These are phyloP conservation scores for Tinamus major DNA, from an alignment of 2,797 vertebrate species.

Conservation along the genomic window DNA sequence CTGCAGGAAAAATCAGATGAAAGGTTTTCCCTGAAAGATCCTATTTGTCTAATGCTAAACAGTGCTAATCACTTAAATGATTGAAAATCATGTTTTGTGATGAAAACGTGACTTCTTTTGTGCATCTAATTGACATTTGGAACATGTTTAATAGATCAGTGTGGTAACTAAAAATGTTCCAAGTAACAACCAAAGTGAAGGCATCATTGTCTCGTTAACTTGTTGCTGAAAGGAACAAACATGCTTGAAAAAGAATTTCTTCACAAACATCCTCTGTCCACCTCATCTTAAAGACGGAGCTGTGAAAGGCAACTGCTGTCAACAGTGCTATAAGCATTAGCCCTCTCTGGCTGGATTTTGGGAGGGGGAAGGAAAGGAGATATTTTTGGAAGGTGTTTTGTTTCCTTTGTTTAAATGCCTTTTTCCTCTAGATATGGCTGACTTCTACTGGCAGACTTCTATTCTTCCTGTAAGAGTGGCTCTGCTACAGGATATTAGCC, in stretches of 20 bases:
- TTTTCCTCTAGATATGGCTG: background rate
- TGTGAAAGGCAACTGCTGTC: background rate
- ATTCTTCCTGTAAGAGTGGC: no score
- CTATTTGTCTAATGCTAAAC: background rate
- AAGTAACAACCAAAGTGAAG: background rate
- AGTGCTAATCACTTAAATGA: background rate
- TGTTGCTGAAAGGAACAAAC: background rate
- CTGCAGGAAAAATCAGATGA: background rate
- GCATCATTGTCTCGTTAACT: background rate
- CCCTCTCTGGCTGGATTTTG: background rate
- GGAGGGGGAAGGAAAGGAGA: background rate
- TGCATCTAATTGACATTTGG: background rate
- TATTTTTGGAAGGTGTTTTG: background rate
- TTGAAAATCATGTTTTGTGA: background rate
- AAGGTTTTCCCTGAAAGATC: background rate
- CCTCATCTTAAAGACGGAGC: background rate
- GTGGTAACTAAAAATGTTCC: background rate
- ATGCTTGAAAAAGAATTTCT: background rate
- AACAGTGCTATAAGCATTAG: fast-evolving
- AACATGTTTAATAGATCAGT: background rate
- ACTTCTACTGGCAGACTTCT: background rate
- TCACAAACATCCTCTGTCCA: background rate
- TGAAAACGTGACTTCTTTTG: background rate
- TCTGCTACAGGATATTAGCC: background rate
- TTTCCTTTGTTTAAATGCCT: background rate